Percentiles rank a stretch among this genome's conserved stretches.
phyloP scores from a whole-genome alignment of 2,113 vertebrate species.

The Epinephelus lanceolatus region DNA sequence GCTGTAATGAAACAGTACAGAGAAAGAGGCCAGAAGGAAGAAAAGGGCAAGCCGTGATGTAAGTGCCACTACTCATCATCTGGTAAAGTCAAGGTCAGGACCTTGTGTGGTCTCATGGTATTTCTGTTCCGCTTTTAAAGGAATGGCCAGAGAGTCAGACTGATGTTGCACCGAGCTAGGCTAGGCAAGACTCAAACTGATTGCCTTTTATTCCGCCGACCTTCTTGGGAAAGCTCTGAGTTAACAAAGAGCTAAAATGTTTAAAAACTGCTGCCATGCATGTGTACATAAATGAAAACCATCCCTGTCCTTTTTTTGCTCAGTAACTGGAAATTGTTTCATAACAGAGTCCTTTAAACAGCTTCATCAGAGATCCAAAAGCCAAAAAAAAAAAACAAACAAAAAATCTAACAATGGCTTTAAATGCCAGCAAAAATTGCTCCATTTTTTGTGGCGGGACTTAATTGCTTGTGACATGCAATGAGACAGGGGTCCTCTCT shows the following conservation, averaged over 20 bases:
- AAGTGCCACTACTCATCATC: constrained; percentile 69
- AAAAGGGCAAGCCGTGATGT: constrained; percentile 50
- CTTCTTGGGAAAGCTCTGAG: constrained; percentile 29
- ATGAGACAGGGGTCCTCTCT: constrained; percentile 42
- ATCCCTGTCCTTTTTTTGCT: neutral
- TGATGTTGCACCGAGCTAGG: constrained; percentile 25
- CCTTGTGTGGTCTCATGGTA: constrained; percentile 41
- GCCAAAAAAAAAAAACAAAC: too few species aligned
- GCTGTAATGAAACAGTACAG: constrained; percentile 58
- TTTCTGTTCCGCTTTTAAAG: constrained; percentile 61
- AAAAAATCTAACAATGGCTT: constrained; percentile 12
- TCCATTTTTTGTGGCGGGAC: constrained; percentile 12
- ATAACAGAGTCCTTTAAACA: constrained; percentile 13
- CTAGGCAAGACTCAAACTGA: constrained; percentile 16
- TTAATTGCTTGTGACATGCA: constrained; percentile 64
- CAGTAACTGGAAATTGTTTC: constrained; percentile 4
- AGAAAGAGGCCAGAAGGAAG: constrained; percentile 51
- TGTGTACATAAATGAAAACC: neutral
- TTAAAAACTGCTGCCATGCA: neutral
- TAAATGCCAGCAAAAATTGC: constrained; percentile 39
- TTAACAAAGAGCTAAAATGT: constrained; percentile 9
- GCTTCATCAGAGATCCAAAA: constrained; percentile 26
- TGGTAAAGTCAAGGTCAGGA: constrained; percentile 63
- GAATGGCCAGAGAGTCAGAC: constrained; percentile 35
- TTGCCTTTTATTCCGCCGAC: constrained; percentile 38